Evolutionary conservation across 2,113 vertebrate species (phyloP).

Genomic region (Rhynchopsitta pachyrhyncha): DNA sequence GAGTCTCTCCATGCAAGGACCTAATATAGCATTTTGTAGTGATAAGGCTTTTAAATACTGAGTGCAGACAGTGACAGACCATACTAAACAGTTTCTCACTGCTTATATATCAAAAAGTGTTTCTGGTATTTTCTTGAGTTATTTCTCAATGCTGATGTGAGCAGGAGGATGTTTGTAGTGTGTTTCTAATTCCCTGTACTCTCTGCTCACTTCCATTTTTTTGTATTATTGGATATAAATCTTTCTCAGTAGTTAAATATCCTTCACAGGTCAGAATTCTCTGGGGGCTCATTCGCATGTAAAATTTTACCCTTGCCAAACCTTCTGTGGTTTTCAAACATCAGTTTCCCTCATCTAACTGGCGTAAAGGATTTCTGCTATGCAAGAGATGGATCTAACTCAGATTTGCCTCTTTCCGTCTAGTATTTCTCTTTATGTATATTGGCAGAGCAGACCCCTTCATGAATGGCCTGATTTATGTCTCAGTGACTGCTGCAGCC

Average conservation of each 20-base stretch:
- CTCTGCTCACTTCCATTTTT: conserved; percentile 29
- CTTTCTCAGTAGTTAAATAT: conserved; percentile 47
- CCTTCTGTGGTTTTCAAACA: conserved; percentile 54
- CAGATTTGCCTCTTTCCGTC: conserved; percentile 51
- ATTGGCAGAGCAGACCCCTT: conserved; percentile 22
- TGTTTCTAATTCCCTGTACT: neutral
- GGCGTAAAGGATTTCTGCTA: conserved; percentile 33
- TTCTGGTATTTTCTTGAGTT: conserved; percentile 15
- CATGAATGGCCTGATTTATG: conserved; percentile 50
- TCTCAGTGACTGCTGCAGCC: neutral
- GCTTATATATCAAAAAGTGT: neutral
- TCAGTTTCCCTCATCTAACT: conserved; percentile 48
- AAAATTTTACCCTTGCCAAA: conserved; percentile 37
- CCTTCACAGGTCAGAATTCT: conserved; percentile 57
- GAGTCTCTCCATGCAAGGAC: neutral
- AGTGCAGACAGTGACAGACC: neutral
- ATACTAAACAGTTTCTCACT: neutral
- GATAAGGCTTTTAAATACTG: neutral
- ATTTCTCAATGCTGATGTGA: neutral
- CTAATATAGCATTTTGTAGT: neutral
- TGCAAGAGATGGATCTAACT: conserved; percentile 35
- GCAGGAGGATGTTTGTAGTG: conserved; percentile 4
- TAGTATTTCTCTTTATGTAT: conserved; percentile 41
- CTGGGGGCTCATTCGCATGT: conserved; percentile 43
- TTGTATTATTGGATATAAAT: conserved; percentile 43